Evolutionary conservation across 2,113 vertebrate species (phyloP).

Genomic region (Pterocles gutturalis): DNA sequence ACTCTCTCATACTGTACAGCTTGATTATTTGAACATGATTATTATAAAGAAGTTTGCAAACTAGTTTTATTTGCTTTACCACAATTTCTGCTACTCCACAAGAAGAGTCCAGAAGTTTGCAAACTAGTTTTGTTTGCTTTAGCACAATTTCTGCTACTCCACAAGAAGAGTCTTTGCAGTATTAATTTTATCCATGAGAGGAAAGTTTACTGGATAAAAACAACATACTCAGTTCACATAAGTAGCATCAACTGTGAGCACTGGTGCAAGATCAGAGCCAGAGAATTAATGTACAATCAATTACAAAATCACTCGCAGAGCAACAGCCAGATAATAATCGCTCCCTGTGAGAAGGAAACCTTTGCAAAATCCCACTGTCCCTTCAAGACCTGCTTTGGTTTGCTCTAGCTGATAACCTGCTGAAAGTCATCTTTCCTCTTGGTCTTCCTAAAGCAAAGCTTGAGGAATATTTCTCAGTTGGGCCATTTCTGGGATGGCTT

Average conservation of each 20-base stretch:
- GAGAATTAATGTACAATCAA: conserved; percentile 43
- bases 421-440: not conserved
- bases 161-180: accelerated
- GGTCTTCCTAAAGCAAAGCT: not conserved
- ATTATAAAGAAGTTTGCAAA: not conserved
- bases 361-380: not conserved
- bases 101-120: not conserved
- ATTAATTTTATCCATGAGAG: not conserved
- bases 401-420: not conserved
- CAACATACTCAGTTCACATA: not conserved
- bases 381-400: not conserved
- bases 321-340: not conserved
- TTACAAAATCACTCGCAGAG: conserved; percentile 1
- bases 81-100: not conserved
- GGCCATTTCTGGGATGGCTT: not conserved
- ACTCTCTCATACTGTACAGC: not conserved
- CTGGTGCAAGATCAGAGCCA: not conserved
- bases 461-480: not conserved
- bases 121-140: not conserved
- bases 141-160: not conserved
- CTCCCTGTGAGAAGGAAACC: not conserved
- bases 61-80: not conserved
- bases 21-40: not conserved
- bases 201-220: not conserved
- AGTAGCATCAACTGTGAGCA: not conserved